Conservation (phyloP, 2,797 vertebrate genomes). For the Ataeniobius toweri region DNA sequence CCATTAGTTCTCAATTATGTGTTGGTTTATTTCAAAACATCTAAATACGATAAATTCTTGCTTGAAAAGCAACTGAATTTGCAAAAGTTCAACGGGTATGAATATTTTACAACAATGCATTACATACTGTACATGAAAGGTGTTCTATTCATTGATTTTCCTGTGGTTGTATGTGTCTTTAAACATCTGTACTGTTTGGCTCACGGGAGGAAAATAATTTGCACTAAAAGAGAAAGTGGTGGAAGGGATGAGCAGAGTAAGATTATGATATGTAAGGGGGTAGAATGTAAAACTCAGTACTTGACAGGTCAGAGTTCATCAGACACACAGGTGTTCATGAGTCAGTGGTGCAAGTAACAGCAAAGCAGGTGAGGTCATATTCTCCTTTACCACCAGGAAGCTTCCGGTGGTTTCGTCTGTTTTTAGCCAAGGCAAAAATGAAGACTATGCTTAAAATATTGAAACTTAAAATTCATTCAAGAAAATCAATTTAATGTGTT, state of each 20-base stretch:
- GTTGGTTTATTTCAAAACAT: not conserved
- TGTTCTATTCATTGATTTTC: not conserved
- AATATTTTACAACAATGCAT: not conserved
- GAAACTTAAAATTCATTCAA: not conserved
- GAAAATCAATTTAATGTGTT: not conserved
- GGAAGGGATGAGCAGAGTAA: slow-evolving; percentile 38
- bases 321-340: slow-evolving; percentile 50
- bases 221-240: not conserved
- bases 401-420: not conserved
- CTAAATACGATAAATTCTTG: not conserved
- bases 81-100: not conserved
- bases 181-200: not conserved
- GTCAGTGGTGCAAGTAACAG: slow-evolving; percentile 34
- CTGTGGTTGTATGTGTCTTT: not conserved
- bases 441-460: not conserved
- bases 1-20: not conserved
- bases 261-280: slow-evolving; percentile 37
- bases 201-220: not conserved
- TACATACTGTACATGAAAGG: not conserved
- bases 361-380: slow-evolving; percentile 50
- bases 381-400: slow-evolving; percentile 22
- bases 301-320: slow-evolving; percentile 42
- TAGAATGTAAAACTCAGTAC: slow-evolving; percentile 11
- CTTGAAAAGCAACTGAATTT: not conserved
- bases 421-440: slow-evolving; percentile 18